Percentiles rank a stretch among this genome's conserved stretches.
phyloP scores from a whole-genome alignment of 2,888 invertebrate species.

The Rhagophthalmus giganteus region DNA sequence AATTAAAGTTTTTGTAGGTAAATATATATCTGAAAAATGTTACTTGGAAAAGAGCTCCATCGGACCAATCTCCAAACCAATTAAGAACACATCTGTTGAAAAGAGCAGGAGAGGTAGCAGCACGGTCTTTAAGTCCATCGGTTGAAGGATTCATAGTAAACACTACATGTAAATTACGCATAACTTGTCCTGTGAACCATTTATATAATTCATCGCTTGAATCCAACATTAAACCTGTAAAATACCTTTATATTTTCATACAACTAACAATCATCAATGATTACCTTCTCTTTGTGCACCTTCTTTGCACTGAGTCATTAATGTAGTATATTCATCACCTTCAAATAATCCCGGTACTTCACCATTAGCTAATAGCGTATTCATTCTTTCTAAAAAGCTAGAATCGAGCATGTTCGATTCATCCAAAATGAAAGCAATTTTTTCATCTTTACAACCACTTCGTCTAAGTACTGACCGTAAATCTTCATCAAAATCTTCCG shows the following conservation, averaged over 20 bases:
- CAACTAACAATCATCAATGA: conserved; percentile 4
- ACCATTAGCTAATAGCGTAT: conserved; percentile 96
- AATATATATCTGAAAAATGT: too few relatives aligned
- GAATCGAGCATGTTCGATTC: conserved; percentile 99
- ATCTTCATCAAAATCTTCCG: conserved; percentile 99
- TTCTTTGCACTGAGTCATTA: conserved; percentile 99
- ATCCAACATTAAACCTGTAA: conserved; percentile 86
- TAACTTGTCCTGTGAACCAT: conserved; percentile 99
- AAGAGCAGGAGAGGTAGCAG: conserved; percentile 97
- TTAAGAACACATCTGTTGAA: conserved; percentile 99
- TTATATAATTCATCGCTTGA: conserved; percentile 98
- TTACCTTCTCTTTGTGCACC: conserved; percentile 91
- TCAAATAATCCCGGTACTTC: conserved; percentile 95
- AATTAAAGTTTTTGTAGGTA: too few relatives aligned
- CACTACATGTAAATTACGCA: conserved; percentile 98
- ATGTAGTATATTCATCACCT: conserved; percentile 96
- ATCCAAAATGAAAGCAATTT: conserved; percentile 98
- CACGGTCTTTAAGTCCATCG: conserved; percentile 96
- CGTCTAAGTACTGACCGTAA: conserved; percentile 84
- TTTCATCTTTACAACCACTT: conserved; percentile 93
- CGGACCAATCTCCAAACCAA: conserved; percentile 99
- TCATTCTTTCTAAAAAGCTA: conserved; percentile 98
- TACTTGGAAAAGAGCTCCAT: conserved; percentile 89
- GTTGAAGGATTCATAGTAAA: conserved; percentile 99
- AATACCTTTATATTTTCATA: conserved; percentile 6